Base-by-base conservation (phyloP, 1,140 invertebrate species). In the Drosophila fuyamai region DNA sequence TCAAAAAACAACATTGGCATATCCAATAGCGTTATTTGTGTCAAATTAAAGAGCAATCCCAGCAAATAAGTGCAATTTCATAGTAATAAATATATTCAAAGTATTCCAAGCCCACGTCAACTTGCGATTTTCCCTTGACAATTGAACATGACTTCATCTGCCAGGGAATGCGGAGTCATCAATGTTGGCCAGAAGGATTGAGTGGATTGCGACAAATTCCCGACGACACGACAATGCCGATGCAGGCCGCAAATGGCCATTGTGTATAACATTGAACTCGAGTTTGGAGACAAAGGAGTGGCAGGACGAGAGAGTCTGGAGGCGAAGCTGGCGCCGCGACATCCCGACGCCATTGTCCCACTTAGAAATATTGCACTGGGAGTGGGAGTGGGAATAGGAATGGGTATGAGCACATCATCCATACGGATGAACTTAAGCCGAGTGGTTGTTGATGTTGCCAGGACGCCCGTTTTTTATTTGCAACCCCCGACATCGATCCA, bases 341-440 rank as follows among this genome's bases (percentile, higher is more conserved):
- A 79, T 80, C 83, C 84, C 71, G 83, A 57, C 83, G 83, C 83
- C 84, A 76, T 85, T 76, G 71, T 88, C 75, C 62, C 57, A 78
- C 63, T 51, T 51, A 46, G 40, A 59, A 2, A 50, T 27, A 72
- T 60, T 82, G 83, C 70, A 86, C 55, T 50, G 38, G 41, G 38
- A 82, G 57, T 38, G 18, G 48, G 14, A 46, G 36, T 3, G 5
- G 2, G n/a, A 16, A 35, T 9, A 32, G 36, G 57, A 14, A 6
- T 35, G 47, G 36, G 36, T 16, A 29, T 18, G n/a, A 46, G 48
- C 7, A 27, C 32, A 72, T 71, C 61, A 53, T 80, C 80, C 79
- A 84, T 82, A 82, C 83, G 80, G 80, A 80, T 81, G 44, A 68
- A 68, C 79, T 81, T 57, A 58, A 40, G 46, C 47, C 13, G 62